Evolutionary conservation across 2,113 vertebrate species (phyloP).

Genomic region (Smithornis capensis): DNA sequence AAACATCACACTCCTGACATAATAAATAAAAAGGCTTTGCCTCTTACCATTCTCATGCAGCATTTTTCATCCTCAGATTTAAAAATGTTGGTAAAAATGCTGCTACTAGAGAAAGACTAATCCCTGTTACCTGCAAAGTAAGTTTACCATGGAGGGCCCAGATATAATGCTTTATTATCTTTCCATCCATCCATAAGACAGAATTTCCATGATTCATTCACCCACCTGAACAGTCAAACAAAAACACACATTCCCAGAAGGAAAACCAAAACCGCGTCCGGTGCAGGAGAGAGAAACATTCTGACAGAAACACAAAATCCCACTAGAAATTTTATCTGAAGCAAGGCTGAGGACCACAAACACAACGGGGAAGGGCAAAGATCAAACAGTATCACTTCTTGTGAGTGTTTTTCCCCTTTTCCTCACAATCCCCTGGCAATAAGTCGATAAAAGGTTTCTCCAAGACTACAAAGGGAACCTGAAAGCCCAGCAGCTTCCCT

Average conservation of each 20-base stretch:
- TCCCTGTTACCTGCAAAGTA: background rate
- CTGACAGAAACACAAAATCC: background rate
- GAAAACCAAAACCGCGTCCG: background rate
- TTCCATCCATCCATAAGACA: rapidly evolving
- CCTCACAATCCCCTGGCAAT: background rate
- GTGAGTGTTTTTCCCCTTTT: background rate
- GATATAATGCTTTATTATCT: background rate
- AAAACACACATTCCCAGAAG: conserved; percentile 14
- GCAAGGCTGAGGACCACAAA: background rate
- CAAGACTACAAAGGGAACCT: background rate
- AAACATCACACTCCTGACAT: background rate
- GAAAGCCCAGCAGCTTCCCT: background rate
- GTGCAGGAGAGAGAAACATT: background rate
- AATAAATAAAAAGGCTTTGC: background rate
- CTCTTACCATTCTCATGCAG: background rate
- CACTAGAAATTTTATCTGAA: background rate
- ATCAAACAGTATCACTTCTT: background rate
- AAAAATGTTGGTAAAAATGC: background rate
- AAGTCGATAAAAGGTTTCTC: conserved; percentile 19
- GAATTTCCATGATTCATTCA: conserved; percentile 52
- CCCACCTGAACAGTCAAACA: background rate
- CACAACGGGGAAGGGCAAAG: background rate
- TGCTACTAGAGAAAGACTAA: background rate
- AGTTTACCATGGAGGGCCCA: background rate
- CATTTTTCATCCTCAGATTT: background rate